Base-by-base conservation (phyloP, 2,888 invertebrate species). In the Notocelia uddmanniana region DNA sequence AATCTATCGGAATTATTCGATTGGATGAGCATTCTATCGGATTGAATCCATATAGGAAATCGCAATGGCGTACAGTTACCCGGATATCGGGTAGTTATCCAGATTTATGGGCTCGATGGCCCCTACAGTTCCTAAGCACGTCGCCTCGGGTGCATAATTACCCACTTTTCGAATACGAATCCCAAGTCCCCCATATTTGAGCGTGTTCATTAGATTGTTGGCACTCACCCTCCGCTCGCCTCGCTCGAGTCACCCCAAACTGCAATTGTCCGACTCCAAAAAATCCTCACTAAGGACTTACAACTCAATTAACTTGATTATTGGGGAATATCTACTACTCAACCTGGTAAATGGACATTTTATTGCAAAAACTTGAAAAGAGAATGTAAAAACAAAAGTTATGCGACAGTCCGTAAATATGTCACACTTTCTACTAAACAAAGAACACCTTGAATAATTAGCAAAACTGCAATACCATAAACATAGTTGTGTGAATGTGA, bases 81-180 rank as follows among this genome's bases (percentile, higher is more conserved):
- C 50, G 70, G 66, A 66, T 71, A 81, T 79, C 78, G 76, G 80
- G 80, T 80, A 82, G 82, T 89, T 89, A 88, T 79, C 82, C 81
- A 89, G 88, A 92, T 91, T 89, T 91, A 91, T 89, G 77, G 77
- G 15, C 52, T 37, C 79, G 80, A 78, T 31, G 23, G 54, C 55
- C 81, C 76, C 77, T 73, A 79, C 76, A 79, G 78, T 79, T 83
- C 83, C 80, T 80, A 80, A 77, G 62, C 62, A 54, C 57, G 77
- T 80, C 79, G 80, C 84, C 85, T 79, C 79, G 82, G 83, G 81
- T 83, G 81, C 76, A 84, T 83, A 85, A 87, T 89, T 88, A 88
- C 84, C 81, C 78, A 78, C 81, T 75, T 81, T 77, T 81, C 81
- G 80, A 75, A 80, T 77, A 80, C 79, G 80, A 78, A 41, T 59